These are phyloP conservation scores for Hemaris fuciformis DNA, from an alignment of 2,888 invertebrate genomes.

Conservation along the genomic window DNA sequence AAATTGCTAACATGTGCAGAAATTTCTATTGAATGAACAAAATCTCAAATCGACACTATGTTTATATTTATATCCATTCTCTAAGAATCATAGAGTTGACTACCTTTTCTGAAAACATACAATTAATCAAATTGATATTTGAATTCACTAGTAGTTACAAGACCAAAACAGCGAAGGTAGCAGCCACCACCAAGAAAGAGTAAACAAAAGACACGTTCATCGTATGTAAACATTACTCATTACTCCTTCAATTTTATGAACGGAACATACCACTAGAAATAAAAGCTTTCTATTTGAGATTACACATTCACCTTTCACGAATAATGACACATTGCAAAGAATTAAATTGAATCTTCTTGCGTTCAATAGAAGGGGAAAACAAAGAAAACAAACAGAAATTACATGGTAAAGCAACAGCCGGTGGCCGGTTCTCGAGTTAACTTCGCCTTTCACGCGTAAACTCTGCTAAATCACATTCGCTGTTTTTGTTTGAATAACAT, in stretches of 20 bases:
- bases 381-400: slow-evolving; percentile 42
- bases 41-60: no score
- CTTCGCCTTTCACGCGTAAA: slow-evolving; percentile 46
- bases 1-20: no score
- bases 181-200: no score
- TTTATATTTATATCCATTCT: no score
- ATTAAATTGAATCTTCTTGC: not conserved
- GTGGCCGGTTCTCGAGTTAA: slow-evolving; percentile 19
- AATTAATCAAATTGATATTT: no score
- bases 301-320: not conserved
- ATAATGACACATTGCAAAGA: not conserved
- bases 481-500: slow-evolving; percentile 37
- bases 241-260: not conserved
- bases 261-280: not conserved
- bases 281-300: not conserved
- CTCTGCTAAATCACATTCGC: slow-evolving; percentile 36
- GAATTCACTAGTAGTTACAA: no score
- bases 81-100: no score
- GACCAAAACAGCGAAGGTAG: no score
- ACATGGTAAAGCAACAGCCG: slow-evolving; percentile 15
- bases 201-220: no score
- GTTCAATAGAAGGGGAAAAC: slow-evolving; percentile 28
- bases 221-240: not conserved
- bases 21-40: no score
- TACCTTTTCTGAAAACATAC: no score